Evolutionary conservation across 2,797 vertebrate species (phyloP).

Genomic region (Poeciliopsis turneri): DNA sequence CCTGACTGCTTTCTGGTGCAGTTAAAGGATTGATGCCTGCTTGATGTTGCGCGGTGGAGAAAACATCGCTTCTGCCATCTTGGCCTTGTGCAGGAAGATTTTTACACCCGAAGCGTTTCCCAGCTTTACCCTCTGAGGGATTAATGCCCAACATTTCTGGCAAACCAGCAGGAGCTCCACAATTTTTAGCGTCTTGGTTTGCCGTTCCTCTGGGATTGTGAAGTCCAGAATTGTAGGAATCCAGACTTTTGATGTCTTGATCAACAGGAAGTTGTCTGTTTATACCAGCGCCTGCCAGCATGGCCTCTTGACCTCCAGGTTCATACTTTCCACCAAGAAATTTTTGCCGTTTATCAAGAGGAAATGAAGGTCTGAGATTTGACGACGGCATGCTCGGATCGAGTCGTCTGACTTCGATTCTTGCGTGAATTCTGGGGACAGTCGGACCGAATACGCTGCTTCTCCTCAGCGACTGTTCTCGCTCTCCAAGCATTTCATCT

Average conservation of each 20-base stretch:
- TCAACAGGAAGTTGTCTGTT: constrained; percentile 29
- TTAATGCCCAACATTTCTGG: constrained; percentile 20
- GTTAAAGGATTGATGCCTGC: constrained; percentile 19
- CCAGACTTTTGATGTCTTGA: constrained; percentile 33
- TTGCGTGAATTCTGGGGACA: constrained; percentile 35
- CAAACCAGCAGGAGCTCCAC: constrained; percentile 25
- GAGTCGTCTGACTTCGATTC: constrained; percentile 30
- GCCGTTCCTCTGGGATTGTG: constrained; percentile 22
- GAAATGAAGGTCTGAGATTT: constrained; percentile 17
- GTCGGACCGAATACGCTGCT: neutral
- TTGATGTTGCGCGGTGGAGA: constrained; percentile 18
- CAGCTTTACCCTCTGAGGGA: constrained; percentile 14
- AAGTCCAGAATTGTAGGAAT: constrained; percentile 9
- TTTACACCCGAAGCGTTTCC: constrained; percentile 27
- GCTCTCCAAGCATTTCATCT: constrained; percentile 19
- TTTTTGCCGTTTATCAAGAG: constrained; percentile 31
- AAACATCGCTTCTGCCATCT: constrained; percentile 14
- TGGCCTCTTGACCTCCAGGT: constrained; percentile 14
- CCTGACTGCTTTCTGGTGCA: constrained; percentile 13
- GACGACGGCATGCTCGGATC: constrained; percentile 23
- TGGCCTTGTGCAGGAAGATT: constrained; percentile 26
- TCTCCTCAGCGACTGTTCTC: constrained; percentile 26
- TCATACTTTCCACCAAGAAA: constrained; percentile 16
- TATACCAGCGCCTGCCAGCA: constrained; percentile 7
- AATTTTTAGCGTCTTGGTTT: constrained; percentile 39